phyloP scores from a whole-genome alignment of 2,113 vertebrate genomes.

The Petromus typicus region DNA sequence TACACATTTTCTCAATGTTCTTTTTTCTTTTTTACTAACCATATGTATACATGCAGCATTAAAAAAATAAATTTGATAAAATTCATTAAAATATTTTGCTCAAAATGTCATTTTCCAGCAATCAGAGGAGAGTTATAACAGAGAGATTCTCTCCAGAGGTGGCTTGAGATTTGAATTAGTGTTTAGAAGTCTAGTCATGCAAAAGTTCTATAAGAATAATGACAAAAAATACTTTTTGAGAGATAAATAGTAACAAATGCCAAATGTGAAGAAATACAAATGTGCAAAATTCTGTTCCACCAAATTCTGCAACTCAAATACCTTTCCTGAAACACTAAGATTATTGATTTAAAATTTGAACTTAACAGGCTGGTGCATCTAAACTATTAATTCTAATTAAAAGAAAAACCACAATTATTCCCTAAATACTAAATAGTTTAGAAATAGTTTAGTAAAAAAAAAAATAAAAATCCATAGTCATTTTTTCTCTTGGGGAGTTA shows the following conservation, averaged over 20 bases:
- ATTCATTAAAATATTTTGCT: constrained; percentile 13
- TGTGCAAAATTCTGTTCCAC: neutral
- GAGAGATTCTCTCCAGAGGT: neutral
- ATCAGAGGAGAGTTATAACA: neutral
- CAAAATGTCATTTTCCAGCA: neutral
- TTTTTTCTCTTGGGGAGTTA: constrained; percentile 13
- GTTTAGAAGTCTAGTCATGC: neutral
- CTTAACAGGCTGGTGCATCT: neutral
- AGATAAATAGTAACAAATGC: neutral
- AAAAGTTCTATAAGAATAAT: neutral
- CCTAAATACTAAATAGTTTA: constrained; percentile 59
- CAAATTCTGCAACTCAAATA: constrained; percentile 28
- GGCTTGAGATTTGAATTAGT: neutral
- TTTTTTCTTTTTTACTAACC: neutral
- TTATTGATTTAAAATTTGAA: constrained; percentile 50
- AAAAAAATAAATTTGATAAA: neutral
- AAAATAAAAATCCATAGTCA: constrained; percentile 52
- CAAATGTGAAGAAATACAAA: constrained; percentile 2
- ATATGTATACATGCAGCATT: neutral
- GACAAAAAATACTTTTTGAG: neutral
- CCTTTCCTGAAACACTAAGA: constrained; percentile 40
- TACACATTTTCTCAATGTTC: neutral
- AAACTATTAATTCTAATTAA: constrained; percentile 67
- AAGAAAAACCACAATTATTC: constrained; percentile 19
- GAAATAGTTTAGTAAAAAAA: constrained; percentile 53